Evolutionary conservation across 1,140 invertebrate species (phyloP).

Genomic region (Caenorhabditis brenneri): DNA sequence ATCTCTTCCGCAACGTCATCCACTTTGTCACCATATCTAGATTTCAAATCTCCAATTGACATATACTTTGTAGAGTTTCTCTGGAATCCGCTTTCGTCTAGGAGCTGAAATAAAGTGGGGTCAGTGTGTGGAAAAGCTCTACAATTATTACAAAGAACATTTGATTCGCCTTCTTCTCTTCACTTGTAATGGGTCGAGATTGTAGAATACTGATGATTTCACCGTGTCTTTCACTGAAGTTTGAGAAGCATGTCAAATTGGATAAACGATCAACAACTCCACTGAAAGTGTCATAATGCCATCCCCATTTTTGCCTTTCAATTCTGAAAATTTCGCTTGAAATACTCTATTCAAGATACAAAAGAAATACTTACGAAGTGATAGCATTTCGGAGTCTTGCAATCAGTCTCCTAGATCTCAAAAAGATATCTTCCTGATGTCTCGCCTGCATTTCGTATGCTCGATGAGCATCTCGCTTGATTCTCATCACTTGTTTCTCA

Average conservation of each 20-base stretch:
- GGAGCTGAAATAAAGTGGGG: slow-evolving; percentile 39
- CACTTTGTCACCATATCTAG: slow-evolving; percentile 59
- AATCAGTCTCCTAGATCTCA: slow-evolving; percentile 67
- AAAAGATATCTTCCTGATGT: slow-evolving; percentile 69
- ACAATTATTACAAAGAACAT: slow-evolving; percentile 31
- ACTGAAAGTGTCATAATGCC: slow-evolving; percentile 64
- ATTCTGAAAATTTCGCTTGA: slow-evolving; percentile 64
- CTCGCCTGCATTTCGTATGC: slow-evolving; percentile 69
- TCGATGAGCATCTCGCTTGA: slow-evolving; percentile 64
- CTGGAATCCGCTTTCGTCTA: slow-evolving; percentile 27
- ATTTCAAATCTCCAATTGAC: slow-evolving; percentile 66
- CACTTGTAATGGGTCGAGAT: slow-evolving; percentile 55
- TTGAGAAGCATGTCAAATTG: slow-evolving; percentile 59
- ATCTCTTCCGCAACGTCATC: slow-evolving; percentile 48
- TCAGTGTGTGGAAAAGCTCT: neutral
- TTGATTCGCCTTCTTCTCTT: slow-evolving; percentile 50
- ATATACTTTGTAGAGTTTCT: slow-evolving; percentile 54
- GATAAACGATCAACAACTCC: slow-evolving; percentile 63
- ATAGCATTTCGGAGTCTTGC: slow-evolving; percentile 57
- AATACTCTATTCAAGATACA: neutral
- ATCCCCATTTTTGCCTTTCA: slow-evolving; percentile 64
- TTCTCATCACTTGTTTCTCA: slow-evolving; percentile 58
- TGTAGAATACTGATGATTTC: slow-evolving; percentile 62
- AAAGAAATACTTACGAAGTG: slow-evolving; percentile 53
- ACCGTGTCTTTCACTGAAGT: slow-evolving; percentile 60